A percentile compares a stretch with the other conserved stretches of the same genome.
These are phyloP conservation scores for Gallirallus australis DNA, from an alignment of 2,797 vertebrate species.

Conservation along the genomic window DNA sequence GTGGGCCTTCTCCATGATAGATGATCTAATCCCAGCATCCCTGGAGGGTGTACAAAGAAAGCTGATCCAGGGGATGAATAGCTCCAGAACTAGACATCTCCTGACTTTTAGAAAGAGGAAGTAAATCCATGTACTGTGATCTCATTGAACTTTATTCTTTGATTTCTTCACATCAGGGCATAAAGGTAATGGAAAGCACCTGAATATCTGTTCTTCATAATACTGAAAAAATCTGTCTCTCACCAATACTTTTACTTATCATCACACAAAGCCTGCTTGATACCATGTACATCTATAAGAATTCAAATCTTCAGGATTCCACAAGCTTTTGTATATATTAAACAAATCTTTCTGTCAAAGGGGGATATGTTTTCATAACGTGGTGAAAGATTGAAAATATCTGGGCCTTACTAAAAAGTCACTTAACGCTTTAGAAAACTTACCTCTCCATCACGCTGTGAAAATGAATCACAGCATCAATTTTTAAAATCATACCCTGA, in stretches of 20 bases:
- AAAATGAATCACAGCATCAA: conserved; percentile 16
- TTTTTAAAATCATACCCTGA: conserved; percentile 19
- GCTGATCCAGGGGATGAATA: neutral
- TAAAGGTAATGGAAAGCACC: neutral
- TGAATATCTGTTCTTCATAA: neutral
- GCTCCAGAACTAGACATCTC: neutral
- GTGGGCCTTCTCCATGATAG: neutral
- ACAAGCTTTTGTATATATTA: conserved; percentile 19
- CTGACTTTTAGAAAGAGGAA: conserved; percentile 7
- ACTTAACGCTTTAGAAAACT: neutral
- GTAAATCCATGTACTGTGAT: conserved; percentile 15
- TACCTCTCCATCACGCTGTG: neutral
- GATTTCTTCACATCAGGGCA: neutral
- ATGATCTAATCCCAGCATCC: neutral
- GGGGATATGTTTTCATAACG: neutral
- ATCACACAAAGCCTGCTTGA: neutral
- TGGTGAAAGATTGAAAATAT: neutral
- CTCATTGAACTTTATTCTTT: neutral
- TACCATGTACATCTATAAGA: neutral
- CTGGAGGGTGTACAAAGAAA: neutral
- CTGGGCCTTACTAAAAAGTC: neutral
- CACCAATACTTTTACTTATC: neutral
- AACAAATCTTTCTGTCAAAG: conserved; percentile 19
- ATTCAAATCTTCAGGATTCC: conserved; percentile 12
- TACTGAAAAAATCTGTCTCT: neutral